Evolutionary conservation across 1,140 invertebrate species (phyloP).

Genomic region (Eueides isabella): DNA sequence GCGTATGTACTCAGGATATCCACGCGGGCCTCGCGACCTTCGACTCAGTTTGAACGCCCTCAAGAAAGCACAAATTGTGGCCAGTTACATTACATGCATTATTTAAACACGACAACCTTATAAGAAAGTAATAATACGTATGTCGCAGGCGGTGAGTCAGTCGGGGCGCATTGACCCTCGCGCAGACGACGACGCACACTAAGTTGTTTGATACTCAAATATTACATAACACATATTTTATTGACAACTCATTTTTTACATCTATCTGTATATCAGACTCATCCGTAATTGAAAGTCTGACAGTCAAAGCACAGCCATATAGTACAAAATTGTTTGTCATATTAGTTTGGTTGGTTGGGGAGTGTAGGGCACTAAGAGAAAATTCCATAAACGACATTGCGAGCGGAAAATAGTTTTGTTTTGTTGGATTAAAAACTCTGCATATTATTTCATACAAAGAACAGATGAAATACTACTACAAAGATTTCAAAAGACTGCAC

Average conservation of each 20-base stretch:
- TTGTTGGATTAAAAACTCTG: no score
- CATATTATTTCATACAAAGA: no score
- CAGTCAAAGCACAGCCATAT: no score
- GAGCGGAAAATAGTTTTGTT: no score
- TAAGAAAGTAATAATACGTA: conserved; percentile 79
- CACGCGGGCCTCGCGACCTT: conserved; percentile 36
- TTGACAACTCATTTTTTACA: conserved; percentile 32
- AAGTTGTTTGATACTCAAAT: conserved; percentile 61
- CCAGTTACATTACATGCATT: conserved; percentile 78
- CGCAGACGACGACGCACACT: conserved; percentile 60
- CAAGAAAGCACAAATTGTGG: conserved; percentile 68
- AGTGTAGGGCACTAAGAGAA: no score
- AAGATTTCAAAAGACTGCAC: no score
- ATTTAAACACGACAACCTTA: conserved; percentile 77
- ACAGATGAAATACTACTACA: neutral
- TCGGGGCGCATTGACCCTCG: conserved; percentile 68
- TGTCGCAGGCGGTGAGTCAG: conserved; percentile 71
- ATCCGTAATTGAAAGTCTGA: no score
- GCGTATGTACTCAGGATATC: conserved; percentile 37
- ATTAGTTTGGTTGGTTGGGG: no score
- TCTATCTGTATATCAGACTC: neutral
- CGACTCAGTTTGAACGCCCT: conserved; percentile 42
- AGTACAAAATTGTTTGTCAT: no score
- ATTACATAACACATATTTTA: conserved; percentile 51
- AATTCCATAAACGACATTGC: no score